A percentile compares a stretch with the other conserved stretches of the same genome.
These are phyloP conservation scores for Halocynthia aurantium DNA, from an alignment of 23 tunicate genomes.

Conservation along the genomic window DNA sequence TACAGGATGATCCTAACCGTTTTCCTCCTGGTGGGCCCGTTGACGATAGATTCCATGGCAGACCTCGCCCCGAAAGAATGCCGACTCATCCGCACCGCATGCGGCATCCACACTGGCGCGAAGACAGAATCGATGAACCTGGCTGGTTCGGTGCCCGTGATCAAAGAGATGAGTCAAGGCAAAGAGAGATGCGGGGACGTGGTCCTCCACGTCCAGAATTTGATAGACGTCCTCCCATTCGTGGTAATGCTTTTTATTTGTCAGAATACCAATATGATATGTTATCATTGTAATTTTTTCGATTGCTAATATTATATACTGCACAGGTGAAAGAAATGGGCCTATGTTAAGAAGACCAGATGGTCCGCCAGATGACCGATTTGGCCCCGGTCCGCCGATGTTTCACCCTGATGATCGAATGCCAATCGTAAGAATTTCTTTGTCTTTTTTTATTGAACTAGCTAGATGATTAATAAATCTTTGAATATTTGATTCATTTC, in stretches of 20 bases:
- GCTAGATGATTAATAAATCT: background rate
- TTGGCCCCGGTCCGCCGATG: background rate
- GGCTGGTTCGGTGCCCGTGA: background rate
- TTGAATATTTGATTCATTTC: too few relatives aligned
- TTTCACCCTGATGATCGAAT: constrained; percentile 7
- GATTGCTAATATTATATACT: too few relatives aligned
- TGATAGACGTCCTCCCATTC: background rate
- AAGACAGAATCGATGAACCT: background rate
- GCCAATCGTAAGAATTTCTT: background rate
- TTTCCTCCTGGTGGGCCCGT: background rate
- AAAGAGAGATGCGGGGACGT: background rate
- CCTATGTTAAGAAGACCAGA: constrained; percentile 5
- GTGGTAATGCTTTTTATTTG: background rate
- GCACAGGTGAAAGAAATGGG: background rate
- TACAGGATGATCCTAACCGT: background rate
- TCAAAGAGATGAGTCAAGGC: too few relatives aligned
- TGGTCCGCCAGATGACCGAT: constrained; percentile 14
- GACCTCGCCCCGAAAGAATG: constrained; percentile 6
- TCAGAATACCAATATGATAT: background rate
- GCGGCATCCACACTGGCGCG: background rate
- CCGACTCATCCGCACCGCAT: background rate
- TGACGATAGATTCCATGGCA: background rate
- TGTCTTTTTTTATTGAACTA: background rate
- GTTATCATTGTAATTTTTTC: background rate
- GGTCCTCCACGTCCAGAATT: constrained; percentile 11